Percentiles rank a stretch among this genome's conserved stretches.
These are phyloP conservation scores for Molanna angustata DNA, from an alignment of 2,888 invertebrate genomes.

Conservation along the genomic window DNA sequence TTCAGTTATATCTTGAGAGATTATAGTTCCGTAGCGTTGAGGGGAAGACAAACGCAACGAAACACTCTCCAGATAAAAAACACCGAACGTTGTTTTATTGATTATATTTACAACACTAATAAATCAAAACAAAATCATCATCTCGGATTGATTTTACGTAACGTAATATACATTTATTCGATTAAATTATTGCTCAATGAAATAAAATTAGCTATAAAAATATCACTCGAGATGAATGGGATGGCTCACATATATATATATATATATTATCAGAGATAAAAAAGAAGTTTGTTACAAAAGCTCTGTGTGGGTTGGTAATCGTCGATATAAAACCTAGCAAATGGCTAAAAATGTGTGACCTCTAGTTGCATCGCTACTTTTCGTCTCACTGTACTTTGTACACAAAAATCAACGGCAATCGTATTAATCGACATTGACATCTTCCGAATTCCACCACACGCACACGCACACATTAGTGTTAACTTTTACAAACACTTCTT, in stretches of 20 bases:
- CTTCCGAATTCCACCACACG: no score
- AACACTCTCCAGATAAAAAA: no score
- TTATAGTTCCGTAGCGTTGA: no score
- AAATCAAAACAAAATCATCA: neutral
- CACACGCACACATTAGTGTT: no score
- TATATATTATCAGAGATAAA: neutral
- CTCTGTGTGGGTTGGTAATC: slow-evolving; percentile 10
- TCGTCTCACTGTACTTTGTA: slow-evolving; percentile 13
- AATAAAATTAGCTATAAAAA: slow-evolving; percentile 7
- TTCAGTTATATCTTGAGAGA: no score
- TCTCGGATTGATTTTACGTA: no score
- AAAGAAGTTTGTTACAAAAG: slow-evolving; percentile 13
- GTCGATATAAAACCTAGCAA: slow-evolving; percentile 21
- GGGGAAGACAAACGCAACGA: no score
- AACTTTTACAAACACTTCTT: no score
- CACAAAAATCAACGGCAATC: no score
- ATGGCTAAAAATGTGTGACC: slow-evolving; percentile 5
- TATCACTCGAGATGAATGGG: slow-evolving; percentile 2
- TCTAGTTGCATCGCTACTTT: neutral
- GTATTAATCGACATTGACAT: no score
- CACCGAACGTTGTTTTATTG: no score
- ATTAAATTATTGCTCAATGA: slow-evolving; percentile 28
- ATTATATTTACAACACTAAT: no score
- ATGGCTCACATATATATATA: neutral
- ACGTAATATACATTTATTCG: slow-evolving; percentile 20